phyloP scores from a whole-genome alignment of 2,888 invertebrate species.

The Stramonita haemastoma region DNA sequence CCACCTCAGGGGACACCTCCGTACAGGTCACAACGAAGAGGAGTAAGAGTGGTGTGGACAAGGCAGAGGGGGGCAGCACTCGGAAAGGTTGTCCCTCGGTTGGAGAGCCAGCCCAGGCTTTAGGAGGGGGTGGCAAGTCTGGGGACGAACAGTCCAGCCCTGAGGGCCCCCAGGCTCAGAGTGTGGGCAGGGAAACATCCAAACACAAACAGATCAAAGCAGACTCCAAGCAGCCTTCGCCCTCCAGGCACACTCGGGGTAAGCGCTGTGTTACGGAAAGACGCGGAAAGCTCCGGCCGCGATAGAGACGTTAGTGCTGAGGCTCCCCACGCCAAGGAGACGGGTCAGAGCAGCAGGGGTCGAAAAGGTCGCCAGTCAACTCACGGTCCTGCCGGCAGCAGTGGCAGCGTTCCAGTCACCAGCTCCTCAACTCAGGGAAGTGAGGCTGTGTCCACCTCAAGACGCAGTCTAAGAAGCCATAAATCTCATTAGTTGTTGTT shows the following conservation, averaged over 20 bases:
- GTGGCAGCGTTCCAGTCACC: neutral
- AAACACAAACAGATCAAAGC: constrained; percentile 28
- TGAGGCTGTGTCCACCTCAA: neutral
- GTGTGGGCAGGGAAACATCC: neutral
- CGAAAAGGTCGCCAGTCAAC: neutral
- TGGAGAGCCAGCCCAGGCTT: neutral
- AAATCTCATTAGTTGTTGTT: neutral
- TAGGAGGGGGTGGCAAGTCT: neutral
- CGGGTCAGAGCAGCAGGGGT: neutral
- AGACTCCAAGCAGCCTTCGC: neutral
- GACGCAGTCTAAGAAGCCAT: constrained; percentile 32
- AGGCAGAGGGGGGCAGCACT: neutral
- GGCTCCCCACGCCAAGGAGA: neutral
- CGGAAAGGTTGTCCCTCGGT: neutral
- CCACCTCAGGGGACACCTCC: neutral
- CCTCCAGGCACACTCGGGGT: neutral
- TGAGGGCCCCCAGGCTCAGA: neutral
- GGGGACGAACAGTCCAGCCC: neutral
- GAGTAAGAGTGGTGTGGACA: neutral
- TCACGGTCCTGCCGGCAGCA: neutral
- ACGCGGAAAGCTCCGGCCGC: neutral
- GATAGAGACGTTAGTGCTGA: constrained; percentile 14
- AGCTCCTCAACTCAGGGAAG: neutral
- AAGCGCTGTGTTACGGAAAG: neutral
- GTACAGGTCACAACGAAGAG: constrained; percentile 16